Evolutionary conservation across 2,113 vertebrate genomes (phyloP).

Genomic region (Chroicocephalus ridibundus): DNA sequence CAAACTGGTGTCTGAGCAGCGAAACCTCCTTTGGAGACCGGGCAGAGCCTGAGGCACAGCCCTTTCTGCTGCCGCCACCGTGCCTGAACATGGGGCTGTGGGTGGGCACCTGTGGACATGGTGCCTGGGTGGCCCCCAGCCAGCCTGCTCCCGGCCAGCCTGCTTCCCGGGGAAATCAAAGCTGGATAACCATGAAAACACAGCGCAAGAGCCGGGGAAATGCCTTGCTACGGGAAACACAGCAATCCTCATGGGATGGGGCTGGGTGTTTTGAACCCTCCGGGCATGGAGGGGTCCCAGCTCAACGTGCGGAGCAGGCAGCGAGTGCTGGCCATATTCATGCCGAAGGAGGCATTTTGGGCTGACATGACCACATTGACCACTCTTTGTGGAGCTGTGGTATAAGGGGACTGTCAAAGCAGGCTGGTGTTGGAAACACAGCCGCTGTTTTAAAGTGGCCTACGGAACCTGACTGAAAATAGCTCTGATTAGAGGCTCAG

Average conservation of each 20-base stretch:
- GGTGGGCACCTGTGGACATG: too few relatives aligned
- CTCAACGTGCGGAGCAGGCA: neutral
- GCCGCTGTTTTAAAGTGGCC: neutral
- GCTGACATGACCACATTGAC: neutral
- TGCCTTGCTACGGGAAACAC: neutral
- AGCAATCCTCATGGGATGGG: neutral
- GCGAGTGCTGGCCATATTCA: fast-evolving
- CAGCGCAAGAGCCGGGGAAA: fast-evolving
- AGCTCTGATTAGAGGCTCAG: neutral
- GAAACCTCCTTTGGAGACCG: fast-evolving
- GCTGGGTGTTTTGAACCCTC: neutral
- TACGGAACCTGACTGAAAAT: neutral
- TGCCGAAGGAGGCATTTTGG: neutral
- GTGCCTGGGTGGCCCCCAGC: neutral
- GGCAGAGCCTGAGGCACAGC: neutral
- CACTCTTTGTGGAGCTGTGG: neutral
- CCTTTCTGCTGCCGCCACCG: fast-evolving
- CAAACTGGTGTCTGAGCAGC: fast-evolving
- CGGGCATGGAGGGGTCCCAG: neutral
- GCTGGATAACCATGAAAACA: neutral
- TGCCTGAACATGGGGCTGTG: neutral
- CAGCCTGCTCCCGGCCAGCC: neutral
- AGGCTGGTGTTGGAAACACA: neutral
- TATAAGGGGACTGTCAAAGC: neutral
- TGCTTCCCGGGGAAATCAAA: neutral